Evolutionary conservation across 92 coral and sea anemone genomes (phyloP), one percentile per base, ranked within the genome.

Genomic region (Actinostola sp.): DNA sequence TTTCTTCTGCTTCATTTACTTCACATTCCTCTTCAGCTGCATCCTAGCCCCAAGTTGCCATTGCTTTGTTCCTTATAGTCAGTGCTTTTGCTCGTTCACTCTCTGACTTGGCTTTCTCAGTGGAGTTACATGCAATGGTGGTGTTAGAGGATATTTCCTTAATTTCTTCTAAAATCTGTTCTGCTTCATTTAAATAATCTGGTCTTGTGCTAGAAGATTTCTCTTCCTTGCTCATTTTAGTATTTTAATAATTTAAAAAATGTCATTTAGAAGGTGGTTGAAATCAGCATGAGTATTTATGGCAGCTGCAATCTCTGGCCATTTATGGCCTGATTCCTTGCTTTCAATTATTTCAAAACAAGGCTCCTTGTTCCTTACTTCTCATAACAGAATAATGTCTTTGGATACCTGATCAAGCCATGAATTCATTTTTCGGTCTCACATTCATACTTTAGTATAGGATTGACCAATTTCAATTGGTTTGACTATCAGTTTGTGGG

Each of bases 1-100:
- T n/a, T n/a, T 55, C 86, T 48, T 48, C 54, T 48, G 54, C 54
- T 56, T 45, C 89, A 71, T 50, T 68, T 72, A 54, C 84, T 58
- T 65, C 77, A 35, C 79, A 86, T 17, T 61, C 61, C 9, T 48
- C 54, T 9, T 48, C 54, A 48, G 9, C 54, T 48, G 52, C 66
- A 61, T 52, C 42, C 53, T 80, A 80, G 58, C 66, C 85, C 86
- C 81, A 79, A 45, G 78, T 78, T 51, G 59, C 72, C 85, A 84
- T 79, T 27, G 86, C 84, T 41, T 66, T 72, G 59, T 84, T 82
- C 55, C 78, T 72, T 25, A 71, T 27, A 17, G 75, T 66, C 50
- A 79, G 70, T 49, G 89, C 89, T 63, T 77, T 70, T 52, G 38
- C 33, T 63, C 84, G 38, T 45, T 82, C 75, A 43, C 43, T 52